Percentiles rank a stretch among this genome's conserved stretches.
Evolutionary conservation across 1,140 invertebrate species (phyloP).

Genomic region (Oncopeltus fasciatus): DNA sequence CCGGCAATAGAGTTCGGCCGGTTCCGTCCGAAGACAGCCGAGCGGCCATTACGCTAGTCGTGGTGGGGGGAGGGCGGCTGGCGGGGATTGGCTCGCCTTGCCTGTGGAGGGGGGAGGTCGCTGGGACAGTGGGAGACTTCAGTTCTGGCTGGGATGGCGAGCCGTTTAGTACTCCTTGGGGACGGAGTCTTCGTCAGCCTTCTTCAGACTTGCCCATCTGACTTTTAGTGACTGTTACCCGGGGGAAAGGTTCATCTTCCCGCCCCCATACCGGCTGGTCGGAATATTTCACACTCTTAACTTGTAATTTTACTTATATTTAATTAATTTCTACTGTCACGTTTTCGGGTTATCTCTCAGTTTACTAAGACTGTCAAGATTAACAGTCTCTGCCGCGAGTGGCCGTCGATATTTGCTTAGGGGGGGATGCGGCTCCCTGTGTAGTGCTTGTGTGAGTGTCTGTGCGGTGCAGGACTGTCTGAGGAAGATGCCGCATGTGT

Average conservation of each 20-base stretch:
- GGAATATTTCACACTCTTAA: background rate
- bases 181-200: background rate
- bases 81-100: slow-evolving; percentile 20
- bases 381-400: background rate
- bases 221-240: too few species aligned
- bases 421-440: background rate
- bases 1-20: slow-evolving; percentile 6
- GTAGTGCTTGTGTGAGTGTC: slow-evolving; percentile 7
- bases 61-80: slow-evolving; percentile 19
- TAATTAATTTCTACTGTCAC: background rate
- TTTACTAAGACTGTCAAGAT: background rate
- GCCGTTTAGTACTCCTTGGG: background rate
- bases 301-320: background rate
- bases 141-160: slow-evolving; percentile 21
- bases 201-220: background rate
- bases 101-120: slow-evolving; percentile 12
- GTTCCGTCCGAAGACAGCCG: slow-evolving; percentile 13
- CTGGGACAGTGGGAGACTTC: slow-evolving; percentile 10
- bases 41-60: slow-evolving; percentile 19
- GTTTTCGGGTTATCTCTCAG: background rate
- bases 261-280: background rate
- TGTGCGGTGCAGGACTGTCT: slow-evolving; percentile 20
- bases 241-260: background rate
- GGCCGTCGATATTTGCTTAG: background rate
- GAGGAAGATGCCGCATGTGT: slow-evolving; percentile 73